Conservation (phyloP, 2,888 invertebrate species). For the Patella caerulea region DNA sequence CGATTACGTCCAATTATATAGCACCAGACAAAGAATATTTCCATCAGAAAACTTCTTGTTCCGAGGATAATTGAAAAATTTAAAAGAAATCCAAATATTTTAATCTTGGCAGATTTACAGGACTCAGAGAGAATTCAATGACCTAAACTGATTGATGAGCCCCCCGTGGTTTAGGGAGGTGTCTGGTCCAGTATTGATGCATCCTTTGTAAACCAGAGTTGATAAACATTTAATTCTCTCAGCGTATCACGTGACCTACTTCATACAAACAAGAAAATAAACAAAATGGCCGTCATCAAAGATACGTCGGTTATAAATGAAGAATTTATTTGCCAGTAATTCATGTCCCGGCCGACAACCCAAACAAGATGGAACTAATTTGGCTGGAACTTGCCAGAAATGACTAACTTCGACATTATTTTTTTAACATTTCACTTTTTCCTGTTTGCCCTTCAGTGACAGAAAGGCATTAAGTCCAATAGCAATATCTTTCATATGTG, state of each 20-base stretch:
- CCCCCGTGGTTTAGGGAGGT: no score
- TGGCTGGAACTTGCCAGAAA: background rate
- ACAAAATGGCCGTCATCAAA: constrained; percentile 2
- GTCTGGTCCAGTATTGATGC: no score
- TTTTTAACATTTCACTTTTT: constrained; percentile 10
- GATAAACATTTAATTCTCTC: background rate
- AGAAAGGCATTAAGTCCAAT: constrained; percentile 2
- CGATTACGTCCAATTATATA: no score
- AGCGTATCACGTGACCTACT: background rate
- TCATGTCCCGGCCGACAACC: background rate
- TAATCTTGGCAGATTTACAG: no score
- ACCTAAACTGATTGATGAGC: no score
- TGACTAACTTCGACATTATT: constrained; percentile 13
- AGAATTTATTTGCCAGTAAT: constrained; percentile 3
- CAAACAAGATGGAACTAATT: constrained; percentile 10
- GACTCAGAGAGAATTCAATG: no score
- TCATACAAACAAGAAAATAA: constrained; percentile 6
- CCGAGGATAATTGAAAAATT: no score
- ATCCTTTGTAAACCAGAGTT: background rate
- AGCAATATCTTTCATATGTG: background rate
- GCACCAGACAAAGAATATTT: no score
- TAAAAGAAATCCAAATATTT: no score
- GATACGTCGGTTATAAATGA: background rate
- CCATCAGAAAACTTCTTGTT: no score
- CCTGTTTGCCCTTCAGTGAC: constrained; percentile 10